These are phyloP conservation scores for Olivierus martensii DNA, from an alignment of 1,140 invertebrate species.

Conservation along the genomic window DNA sequence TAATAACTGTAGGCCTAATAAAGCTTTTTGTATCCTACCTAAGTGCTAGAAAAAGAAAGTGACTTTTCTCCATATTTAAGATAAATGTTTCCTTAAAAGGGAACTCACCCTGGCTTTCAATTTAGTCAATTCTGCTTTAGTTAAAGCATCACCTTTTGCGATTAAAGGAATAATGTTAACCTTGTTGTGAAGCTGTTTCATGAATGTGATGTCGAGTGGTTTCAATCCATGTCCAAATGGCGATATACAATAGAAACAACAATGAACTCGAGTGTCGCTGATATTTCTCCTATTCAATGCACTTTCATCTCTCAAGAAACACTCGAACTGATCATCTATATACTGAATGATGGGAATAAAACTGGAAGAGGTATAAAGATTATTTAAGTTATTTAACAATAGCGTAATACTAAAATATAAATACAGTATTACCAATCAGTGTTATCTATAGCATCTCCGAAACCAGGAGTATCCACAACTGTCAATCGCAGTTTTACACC, in stretches of 20 bases:
- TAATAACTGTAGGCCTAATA: too few relatives aligned
- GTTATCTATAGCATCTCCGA: slow-evolving; percentile 92
- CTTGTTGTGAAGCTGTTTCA: slow-evolving; percentile 96
- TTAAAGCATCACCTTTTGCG: slow-evolving; percentile 94
- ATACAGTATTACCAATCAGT: slow-evolving; percentile 51
- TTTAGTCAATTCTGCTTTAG: slow-evolving; percentile 79
- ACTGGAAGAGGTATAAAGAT: slow-evolving; percentile 14
- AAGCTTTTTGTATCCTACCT: too few relatives aligned
- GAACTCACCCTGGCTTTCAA: slow-evolving; percentile 57
- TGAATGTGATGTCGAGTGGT: slow-evolving; percentile 92
- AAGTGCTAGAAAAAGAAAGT: too few relatives aligned
- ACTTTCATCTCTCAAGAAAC: slow-evolving; percentile 88
- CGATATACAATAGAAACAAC: slow-evolving; percentile 93
- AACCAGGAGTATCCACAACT: slow-evolving; percentile 90
- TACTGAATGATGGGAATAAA: slow-evolving; percentile 49
- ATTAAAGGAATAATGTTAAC: slow-evolving; percentile 94
- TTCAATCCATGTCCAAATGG: slow-evolving; percentile 91
- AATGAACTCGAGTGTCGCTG: slow-evolving; percentile 87
- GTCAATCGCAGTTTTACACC: slow-evolving; percentile 78
- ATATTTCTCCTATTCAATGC: slow-evolving; percentile 84
- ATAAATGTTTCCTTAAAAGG: too few relatives aligned
- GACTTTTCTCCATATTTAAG: too few relatives aligned
- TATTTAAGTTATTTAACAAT: too few relatives aligned
- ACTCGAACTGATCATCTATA: slow-evolving; percentile 91
- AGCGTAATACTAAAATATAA: too few relatives aligned